These are phyloP conservation scores for Rhineura floridana DNA, from an alignment of 2,113 vertebrate genomes.

Conservation along the genomic window DNA sequence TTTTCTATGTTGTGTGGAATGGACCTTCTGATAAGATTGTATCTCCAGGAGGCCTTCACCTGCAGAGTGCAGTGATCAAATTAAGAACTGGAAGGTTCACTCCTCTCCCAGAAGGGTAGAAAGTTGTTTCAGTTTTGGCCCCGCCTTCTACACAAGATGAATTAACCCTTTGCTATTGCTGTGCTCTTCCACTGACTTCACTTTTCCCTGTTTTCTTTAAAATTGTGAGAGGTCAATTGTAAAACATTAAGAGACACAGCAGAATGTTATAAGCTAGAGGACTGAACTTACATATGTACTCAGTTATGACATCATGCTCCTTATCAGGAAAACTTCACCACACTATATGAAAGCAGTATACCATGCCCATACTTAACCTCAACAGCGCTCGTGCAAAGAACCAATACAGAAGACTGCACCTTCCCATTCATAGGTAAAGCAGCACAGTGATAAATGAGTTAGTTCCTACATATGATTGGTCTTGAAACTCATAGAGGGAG, in stretches of 20 bases:
- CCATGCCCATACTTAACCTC: background rate
- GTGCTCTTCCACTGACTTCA: background rate
- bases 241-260: background rate
- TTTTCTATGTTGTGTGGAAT: too few relatives aligned
- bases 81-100: too few relatives aligned
- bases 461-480: background rate
- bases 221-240: background rate
- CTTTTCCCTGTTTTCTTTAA: background rate
- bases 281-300: background rate
- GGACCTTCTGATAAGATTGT: too few relatives aligned
- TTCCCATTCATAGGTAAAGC: background rate
- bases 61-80: too few relatives aligned
- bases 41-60: too few relatives aligned
- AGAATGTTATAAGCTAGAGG: background rate
- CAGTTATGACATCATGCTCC: background rate
- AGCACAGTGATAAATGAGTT: background rate
- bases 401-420: too few relatives aligned
- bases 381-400: background rate
- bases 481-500: too few relatives aligned
- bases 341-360: background rate
- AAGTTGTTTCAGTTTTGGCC: too few relatives aligned
- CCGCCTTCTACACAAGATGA: too few relatives aligned
- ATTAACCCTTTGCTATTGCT: too few relatives aligned
- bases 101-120: too few relatives aligned
- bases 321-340: background rate